Conservation (phyloP, 2,888 invertebrate species). For the Netelia virgata region DNA sequence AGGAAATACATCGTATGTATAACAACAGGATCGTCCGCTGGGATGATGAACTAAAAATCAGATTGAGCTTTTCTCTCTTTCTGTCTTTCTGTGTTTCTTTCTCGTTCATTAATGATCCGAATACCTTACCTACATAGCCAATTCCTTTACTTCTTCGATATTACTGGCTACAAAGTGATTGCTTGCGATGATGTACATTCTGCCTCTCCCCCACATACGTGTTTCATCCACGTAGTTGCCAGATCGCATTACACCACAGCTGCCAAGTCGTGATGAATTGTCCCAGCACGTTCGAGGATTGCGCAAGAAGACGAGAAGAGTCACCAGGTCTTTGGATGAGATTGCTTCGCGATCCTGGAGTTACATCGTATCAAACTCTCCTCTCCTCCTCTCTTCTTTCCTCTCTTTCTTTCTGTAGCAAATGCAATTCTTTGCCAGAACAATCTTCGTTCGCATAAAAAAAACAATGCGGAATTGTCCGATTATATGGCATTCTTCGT, state of each 20-base stretch:
- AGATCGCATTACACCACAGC: conserved; percentile 13
- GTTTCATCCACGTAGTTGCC: conserved; percentile 5
- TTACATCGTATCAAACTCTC: conserved; percentile 11
- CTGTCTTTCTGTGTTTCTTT: not conserved
- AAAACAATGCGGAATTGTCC: not conserved
- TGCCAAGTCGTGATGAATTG: conserved; percentile 30
- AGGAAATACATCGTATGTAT: not conserved
- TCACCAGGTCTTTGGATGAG: conserved; percentile 29
- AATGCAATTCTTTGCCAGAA: not conserved
- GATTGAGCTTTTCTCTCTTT: conserved; percentile 9
- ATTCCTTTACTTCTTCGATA: conserved; percentile 39
- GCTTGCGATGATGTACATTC: conserved; percentile 8
- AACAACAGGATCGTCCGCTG: not conserved
- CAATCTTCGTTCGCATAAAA: not conserved
- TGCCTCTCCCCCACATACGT: not conserved
- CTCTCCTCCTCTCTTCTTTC: not conserved
- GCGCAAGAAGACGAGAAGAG: conserved; percentile 34
- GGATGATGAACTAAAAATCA: conserved; percentile 28
- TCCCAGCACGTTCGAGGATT: conserved; percentile 42
- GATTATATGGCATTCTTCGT: not conserved
- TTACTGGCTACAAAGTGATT: conserved; percentile 23
- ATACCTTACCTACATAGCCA: conserved; percentile 26
- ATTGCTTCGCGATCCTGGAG: conserved; percentile 20
- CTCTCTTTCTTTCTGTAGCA: not conserved
- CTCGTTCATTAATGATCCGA: conserved; percentile 7